Evolutionary conservation across 1,140 invertebrate species (phyloP), one percentile per base, ranked within the genome.

Genomic region (Drosophila fuyamai): DNA sequence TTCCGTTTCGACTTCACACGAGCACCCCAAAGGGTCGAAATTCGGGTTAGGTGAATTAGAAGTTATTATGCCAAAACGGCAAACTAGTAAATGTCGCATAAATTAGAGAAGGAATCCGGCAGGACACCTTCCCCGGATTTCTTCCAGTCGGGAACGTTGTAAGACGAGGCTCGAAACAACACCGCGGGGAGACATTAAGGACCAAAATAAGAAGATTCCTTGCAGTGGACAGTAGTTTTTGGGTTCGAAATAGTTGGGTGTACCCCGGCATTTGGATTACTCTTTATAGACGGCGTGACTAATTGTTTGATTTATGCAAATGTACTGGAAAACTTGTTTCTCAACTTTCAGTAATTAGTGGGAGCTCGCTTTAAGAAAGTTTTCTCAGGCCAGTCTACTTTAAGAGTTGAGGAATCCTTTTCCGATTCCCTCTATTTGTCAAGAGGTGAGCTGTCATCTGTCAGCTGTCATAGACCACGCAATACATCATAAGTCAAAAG

Each of bases 401-500:
- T 53, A 58, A 63, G 70, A 38, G 12, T 13, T 23, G n/a, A 9
- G 44, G 66, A 50, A 77, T 51, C 74, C 55, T 48, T 68, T 68
- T 12, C 16, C 14, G 13, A 5, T 35, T 35, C 14, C 14, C 10
- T 41, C 67, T 71, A 68, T 70, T 47, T 67, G 48, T 47, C 44
- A 58, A 44, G 65, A 71, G 67, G 35, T 68, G 77, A 65, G 63
- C 55, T 79, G 78, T 80, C 78, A 76, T 63, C 65, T 89, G 83
- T 89, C 84, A 81, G 77, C 68, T 84, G 84, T 89, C 84, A 84
- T 71, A 67, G 68, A 43, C 66, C 57, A 71, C 55, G 84, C 74
- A 89, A 89, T 89, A 81, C 84, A 89, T 89, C 83, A 86, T 86
- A 86, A 86, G 83, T 86, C 83, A 86, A 86, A 85, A 86, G 83